Evolutionary conservation across 2,888 invertebrate genomes (phyloP).

Genomic region (Volucella zonaria): DNA sequence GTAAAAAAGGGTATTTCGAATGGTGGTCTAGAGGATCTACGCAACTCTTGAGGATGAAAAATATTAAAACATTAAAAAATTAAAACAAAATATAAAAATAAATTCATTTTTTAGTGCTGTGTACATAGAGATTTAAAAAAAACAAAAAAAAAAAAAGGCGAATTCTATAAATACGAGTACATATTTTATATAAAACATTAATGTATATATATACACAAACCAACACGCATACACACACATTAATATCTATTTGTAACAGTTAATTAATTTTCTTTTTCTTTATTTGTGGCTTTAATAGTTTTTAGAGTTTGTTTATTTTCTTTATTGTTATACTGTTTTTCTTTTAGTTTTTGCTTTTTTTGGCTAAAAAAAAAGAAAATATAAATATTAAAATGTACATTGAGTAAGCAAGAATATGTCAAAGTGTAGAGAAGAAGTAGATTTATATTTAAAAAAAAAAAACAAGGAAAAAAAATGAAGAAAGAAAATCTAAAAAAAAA

Average conservation of each 20-base stretch:
- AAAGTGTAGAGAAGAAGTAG: slow-evolving; percentile 15
- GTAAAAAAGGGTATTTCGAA: slow-evolving; percentile 90
- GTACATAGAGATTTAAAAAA: slow-evolving; percentile 40
- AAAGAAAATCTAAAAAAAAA: slow-evolving; percentile 10
- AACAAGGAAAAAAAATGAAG: slow-evolving; percentile 2
- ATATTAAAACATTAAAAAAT: slow-evolving; percentile 64
- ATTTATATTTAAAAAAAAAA: slow-evolving; percentile 17
- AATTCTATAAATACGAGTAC: slow-evolving; percentile 42
- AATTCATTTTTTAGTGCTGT: slow-evolving; percentile 47
- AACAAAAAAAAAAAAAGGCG: slow-evolving; percentile 25
- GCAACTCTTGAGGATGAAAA: slow-evolving; percentile 79
- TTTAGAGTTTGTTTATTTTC: slow-evolving; percentile 49
- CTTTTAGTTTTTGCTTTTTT: not conserved
- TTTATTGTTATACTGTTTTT: slow-evolving; percentile 29
- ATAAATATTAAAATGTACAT: slow-evolving; percentile 8
- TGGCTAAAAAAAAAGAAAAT: slow-evolving; percentile 22
- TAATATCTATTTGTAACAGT: slow-evolving; percentile 4
- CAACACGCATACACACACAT: slow-evolving; percentile 23
- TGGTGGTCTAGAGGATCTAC: slow-evolving; percentile 90
- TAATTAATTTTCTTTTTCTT: slow-evolving; percentile 48
- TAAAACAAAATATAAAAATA: slow-evolving; percentile 23
- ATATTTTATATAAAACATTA: slow-evolving; percentile 50
- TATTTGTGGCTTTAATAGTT: slow-evolving; percentile 71
- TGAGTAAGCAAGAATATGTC: slow-evolving; percentile 8
- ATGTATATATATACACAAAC: slow-evolving; percentile 5